Conservation (phyloP, 2,888 invertebrate genomes). For the Noctua fimbriata region DNA sequence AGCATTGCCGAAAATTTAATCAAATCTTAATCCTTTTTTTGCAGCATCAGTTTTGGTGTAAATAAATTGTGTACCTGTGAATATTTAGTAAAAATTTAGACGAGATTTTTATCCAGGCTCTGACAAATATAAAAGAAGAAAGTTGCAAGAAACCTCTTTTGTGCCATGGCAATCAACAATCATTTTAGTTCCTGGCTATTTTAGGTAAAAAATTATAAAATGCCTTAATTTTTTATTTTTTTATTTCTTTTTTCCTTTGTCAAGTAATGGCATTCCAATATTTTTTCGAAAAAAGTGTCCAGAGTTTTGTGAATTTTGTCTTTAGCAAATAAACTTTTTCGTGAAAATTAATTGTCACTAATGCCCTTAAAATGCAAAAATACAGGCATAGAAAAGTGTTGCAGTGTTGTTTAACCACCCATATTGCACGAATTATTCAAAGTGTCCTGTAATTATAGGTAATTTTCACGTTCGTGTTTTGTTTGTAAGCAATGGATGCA, state of each 20-base stretch:
- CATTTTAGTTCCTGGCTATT: conserved; percentile 1
- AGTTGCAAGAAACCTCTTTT: conserved; percentile 8
- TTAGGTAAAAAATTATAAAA: neutral
- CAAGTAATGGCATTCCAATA: neutral
- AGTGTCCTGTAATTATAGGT: conserved; percentile 7
- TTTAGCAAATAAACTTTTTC: neutral
- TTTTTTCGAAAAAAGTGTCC: neutral
- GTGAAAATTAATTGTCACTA: neutral
- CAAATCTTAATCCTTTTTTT: neutral
- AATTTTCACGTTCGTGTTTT: neutral
- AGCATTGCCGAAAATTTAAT: neutral
- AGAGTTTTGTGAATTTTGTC: neutral
- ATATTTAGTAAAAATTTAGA: neutral
- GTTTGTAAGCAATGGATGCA: neutral
- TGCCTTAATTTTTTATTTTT: neutral
- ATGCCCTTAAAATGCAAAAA: neutral
- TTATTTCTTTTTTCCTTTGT: neutral
- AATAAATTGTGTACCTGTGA: neutral
- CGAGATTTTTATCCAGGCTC: neutral
- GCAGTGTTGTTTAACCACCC: neutral
- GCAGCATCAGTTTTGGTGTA: neutral
- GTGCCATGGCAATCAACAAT: neutral
- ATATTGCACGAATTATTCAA: neutral
- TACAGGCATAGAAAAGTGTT: neutral
- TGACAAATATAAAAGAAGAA: neutral